Evolutionary conservation across 2,113 vertebrate species (phyloP).

Genomic region (Symphodus melops): DNA sequence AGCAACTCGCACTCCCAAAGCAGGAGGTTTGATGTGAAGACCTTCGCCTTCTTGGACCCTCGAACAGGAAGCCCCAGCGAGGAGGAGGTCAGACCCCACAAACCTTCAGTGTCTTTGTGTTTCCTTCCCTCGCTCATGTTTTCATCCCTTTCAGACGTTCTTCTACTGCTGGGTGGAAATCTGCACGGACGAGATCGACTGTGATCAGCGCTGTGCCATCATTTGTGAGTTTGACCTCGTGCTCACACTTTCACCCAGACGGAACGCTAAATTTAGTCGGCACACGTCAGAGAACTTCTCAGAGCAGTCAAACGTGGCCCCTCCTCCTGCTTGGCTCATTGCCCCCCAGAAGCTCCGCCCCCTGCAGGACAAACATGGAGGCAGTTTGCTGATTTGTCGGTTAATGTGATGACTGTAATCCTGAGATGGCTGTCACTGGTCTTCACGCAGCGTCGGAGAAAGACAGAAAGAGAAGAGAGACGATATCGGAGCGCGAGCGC

Average conservation of each 20-base stretch:
- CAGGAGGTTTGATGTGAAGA: conserved; percentile 78
- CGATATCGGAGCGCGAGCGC: background rate
- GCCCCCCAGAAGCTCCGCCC: too few relatives aligned
- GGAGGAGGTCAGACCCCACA: conserved; percentile 61
- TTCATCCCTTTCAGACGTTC: conserved; percentile 66
- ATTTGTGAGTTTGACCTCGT: conserved; percentile 69
- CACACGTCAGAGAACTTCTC: too few relatives aligned
- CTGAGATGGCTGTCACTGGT: too few relatives aligned
- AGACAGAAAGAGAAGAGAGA: conserved; percentile 55
- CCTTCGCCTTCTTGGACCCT: conserved; percentile 77
- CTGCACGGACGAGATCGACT: conserved; percentile 62
- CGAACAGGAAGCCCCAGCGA: conserved; percentile 60
- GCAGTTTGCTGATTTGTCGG: too few relatives aligned
- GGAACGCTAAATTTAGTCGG: too few relatives aligned
- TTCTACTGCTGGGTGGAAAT: conserved; percentile 83
- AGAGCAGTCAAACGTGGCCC: too few relatives aligned
- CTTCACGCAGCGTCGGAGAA: conserved; percentile 62
- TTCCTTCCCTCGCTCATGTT: too few relatives aligned
- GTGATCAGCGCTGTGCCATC: conserved; percentile 65
- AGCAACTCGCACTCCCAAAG: conserved; percentile 63
- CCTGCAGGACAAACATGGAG: too few relatives aligned
- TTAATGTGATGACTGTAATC: too few relatives aligned
- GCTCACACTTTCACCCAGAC: too few relatives aligned
- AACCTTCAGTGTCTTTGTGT: too few relatives aligned
- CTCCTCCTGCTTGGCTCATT: too few relatives aligned